Conservation (phyloP, 2,888 invertebrate genomes). For the Brachylomia viminalis region DNA sequence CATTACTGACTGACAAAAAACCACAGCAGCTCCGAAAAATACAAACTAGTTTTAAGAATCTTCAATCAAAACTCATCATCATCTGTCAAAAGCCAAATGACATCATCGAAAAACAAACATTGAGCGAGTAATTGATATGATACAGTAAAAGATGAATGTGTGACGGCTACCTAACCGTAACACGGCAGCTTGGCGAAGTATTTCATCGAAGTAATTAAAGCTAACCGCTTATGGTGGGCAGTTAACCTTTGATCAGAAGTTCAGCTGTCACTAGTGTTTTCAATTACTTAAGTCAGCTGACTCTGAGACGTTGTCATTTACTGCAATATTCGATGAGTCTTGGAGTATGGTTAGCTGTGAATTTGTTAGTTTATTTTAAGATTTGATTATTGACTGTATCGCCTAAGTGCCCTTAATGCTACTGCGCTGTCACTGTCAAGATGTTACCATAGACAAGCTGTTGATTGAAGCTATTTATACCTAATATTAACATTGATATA, state of each 20-base stretch:
- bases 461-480: background rate
- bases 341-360: background rate
- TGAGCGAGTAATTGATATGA: conserved; percentile 4
- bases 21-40: background rate
- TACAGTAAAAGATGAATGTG: conserved; percentile 25
- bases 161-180: background rate
- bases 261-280: conserved; percentile 48
- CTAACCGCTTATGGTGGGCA: conserved; percentile 47
- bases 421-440: background rate
- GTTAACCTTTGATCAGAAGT: conserved; percentile 52
- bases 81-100: background rate
- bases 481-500: background rate
- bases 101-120: background rate
- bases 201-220: conserved; percentile 62
- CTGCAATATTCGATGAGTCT: conserved; percentile 4
- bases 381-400: background rate
- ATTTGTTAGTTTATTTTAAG: conserved; percentile 8
- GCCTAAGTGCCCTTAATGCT: background rate
- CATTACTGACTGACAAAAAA: background rate
- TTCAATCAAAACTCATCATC: background rate
- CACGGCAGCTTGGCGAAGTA: conserved; percentile 29
- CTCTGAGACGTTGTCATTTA: conserved; percentile 19
- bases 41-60: background rate
- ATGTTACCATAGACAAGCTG: background rate
- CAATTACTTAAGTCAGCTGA: conserved; percentile 47